Conservation (phyloP, 2,888 invertebrate genomes). For the Amiota communis region DNA sequence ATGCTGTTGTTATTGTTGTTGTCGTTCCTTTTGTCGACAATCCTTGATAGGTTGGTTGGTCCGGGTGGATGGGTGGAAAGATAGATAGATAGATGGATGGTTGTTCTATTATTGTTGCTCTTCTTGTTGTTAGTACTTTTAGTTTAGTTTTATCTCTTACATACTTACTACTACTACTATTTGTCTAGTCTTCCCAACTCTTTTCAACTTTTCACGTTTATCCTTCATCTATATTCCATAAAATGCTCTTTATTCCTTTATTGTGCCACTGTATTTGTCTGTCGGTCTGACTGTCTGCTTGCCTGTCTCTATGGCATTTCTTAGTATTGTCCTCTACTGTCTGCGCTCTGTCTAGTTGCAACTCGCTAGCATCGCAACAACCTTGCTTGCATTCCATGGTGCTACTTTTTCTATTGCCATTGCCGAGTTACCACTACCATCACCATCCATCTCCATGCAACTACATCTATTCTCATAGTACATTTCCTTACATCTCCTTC, state of each 20-base stretch:
- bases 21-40: no score
- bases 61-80: no score
- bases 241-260: no score
- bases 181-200: no score
- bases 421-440: background rate
- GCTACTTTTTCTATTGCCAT: conserved; percentile 1
- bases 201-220: no score
- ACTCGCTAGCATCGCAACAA: conserved; percentile 33
- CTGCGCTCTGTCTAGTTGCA: conserved; percentile 60
- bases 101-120: conserved; percentile 32
- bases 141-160: no score
- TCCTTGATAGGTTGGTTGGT: no score
- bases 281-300: conserved; percentile 39
- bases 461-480: background rate
- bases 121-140: conserved; percentile 19
- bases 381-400: conserved; percentile 26
- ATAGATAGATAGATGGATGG: conserved; percentile 6
- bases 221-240: no score
- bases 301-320: conserved; percentile 47
- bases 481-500: no score
- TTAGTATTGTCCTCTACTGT: conserved; percentile 38
- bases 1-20: conserved; percentile 34
- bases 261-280: background rate
- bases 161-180: no score
- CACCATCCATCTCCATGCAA: background rate